These are phyloP conservation scores for Ptilorrhoa leucosticta DNA, from an alignment of 2,113 vertebrate species.

Conservation along the genomic window DNA sequence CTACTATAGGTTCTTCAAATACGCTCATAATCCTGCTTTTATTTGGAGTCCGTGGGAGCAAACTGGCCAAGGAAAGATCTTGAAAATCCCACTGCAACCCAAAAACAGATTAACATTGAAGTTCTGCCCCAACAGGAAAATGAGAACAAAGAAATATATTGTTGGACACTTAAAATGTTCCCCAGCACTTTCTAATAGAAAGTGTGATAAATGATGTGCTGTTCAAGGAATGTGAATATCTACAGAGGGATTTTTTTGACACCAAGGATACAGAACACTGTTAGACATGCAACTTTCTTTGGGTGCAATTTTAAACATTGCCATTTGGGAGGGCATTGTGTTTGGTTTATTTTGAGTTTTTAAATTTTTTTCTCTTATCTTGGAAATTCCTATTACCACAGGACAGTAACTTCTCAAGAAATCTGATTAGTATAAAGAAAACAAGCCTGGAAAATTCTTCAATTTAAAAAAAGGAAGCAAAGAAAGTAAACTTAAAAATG, in stretches of 20 bases:
- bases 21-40: not conserved
- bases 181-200: not conserved
- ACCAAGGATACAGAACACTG: not conserved
- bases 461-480: not conserved
- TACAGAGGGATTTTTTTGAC: not conserved
- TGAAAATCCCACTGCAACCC: not conserved
- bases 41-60: not conserved
- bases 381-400: not conserved
- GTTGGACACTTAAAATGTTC: not conserved
- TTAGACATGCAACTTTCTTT: not conserved
- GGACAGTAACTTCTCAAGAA: not conserved
- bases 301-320: not conserved
- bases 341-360: not conserved
- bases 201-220: not conserved
- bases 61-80: not conserved
- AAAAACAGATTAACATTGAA: not conserved
- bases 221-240: not conserved
- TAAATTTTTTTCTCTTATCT: not conserved
- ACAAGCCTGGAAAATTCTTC: not conserved
- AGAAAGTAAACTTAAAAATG: not conserved
- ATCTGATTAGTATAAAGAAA: not conserved
- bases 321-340: fast-evolving
- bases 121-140: not conserved
- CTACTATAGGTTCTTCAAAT: not conserved
- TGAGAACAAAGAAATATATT: not conserved